Evolutionary conservation across 1,140 invertebrate genomes (phyloP).

Genomic region (Macrobrachium rosenbergii): DNA sequence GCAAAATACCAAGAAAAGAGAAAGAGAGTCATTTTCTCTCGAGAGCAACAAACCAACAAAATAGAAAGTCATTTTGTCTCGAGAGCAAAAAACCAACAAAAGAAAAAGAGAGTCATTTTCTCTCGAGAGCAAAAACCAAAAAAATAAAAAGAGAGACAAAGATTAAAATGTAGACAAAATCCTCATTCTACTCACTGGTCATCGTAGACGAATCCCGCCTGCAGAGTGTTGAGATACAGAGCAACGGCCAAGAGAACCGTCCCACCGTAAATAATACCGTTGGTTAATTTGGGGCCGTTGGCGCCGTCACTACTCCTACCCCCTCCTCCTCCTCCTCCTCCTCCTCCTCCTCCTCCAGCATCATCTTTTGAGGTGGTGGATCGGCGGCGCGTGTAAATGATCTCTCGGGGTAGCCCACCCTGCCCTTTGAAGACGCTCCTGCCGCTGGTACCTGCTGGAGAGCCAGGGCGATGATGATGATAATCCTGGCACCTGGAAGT

Average conservation of each 20-base stretch:
- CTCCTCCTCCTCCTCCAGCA: background rate
- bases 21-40: too few species aligned
- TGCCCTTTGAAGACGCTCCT: background rate
- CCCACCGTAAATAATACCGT: conserved; percentile 45
- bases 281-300: conserved; percentile 36
- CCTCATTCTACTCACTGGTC: conserved; percentile 54
- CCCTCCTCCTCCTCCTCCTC: background rate
- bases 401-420: background rate
- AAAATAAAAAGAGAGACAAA: too few species aligned
- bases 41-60: too few species aligned
- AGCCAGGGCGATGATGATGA: conserved; percentile 18
- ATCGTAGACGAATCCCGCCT: conserved; percentile 63
- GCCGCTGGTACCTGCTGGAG: conserved; percentile 14
- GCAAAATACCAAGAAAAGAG: too few species aligned
- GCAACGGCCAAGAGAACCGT: conserved; percentile 48
- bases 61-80: too few species aligned
- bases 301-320: background rate
- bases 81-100: too few species aligned
- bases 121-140: too few species aligned
- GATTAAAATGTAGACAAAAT: too few species aligned
- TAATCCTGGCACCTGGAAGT: conserved; percentile 14
- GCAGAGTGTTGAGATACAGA: conserved; percentile 59
- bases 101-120: too few species aligned
- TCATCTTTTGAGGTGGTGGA: background rate
- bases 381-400: background rate